Evolutionary conservation across 2,113 vertebrate genomes (phyloP), one percentile per base, ranked within the genome.

Genomic region (Gymnarchus niloticus): DNA sequence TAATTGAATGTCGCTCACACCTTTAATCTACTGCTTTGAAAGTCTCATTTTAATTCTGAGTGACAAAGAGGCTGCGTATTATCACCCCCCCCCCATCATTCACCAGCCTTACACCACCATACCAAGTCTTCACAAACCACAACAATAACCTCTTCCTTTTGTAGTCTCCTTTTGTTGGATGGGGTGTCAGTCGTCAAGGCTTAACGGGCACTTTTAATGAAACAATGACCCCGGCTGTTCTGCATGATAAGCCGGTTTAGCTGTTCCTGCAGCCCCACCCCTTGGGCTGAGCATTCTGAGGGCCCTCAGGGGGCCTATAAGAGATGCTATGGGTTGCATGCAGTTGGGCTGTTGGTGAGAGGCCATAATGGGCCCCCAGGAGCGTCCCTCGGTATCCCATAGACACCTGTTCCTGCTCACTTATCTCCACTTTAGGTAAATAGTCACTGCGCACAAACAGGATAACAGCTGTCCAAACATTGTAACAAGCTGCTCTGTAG

Each of bases 1-100:
- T 94, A 94, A 94, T 94, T 94, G 92, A 94, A 94, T 93, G 93
- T 93, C 90, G 90, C 91, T 91, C 90, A 90, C 88, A 85, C 88
- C 76, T 83, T 89, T 94, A 94, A 93, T 93, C 93, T 90, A 57
- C 0, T 84, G 81, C 90, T 92, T 92, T 91, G 89, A 91, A 90
- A 89, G 88, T 87, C 85, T 88, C 85, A 88, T 88, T 92, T 92
- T 90, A 88, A 91, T 86, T 82, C 56, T 82, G 85, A 86, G 78
- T 86, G 85, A 82, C 84, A 85, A 80, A 85, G 54, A 56, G 84
- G 52, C 21, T 57, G 52, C 33, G n/a, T 78, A 51, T 85, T 77
- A 78, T 85, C 52, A 25, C 73, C 37, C 23, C 14, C 41, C 77
- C 46, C 44, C 44, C 23, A n/a, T n/a, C 77, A n/a, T 37, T 33